Conservation (phyloP, 1,140 invertebrate species). For the Plodia interpunctella region DNA sequence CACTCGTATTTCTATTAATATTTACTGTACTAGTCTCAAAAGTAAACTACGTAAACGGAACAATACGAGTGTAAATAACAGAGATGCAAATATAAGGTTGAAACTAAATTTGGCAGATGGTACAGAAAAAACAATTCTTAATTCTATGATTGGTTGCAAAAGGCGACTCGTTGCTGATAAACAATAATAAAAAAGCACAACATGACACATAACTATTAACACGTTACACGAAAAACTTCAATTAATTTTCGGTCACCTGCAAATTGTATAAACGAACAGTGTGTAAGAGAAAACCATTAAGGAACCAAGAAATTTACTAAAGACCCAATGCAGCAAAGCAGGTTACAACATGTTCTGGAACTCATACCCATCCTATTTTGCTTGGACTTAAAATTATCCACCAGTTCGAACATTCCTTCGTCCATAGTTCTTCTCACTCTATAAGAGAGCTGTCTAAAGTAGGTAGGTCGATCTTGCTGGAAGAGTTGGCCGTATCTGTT, state of each 20-base stretch:
- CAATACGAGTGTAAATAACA: too few species aligned
- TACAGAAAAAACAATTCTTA: neutral
- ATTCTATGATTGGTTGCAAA: constrained; percentile 47
- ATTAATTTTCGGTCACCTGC: too few species aligned
- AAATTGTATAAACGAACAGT: too few species aligned
- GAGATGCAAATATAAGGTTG: neutral
- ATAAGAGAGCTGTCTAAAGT: constrained; percentile 51
- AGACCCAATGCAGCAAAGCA: too few species aligned
- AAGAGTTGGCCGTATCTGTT: constrained; percentile 40
- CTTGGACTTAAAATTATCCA: constrained; percentile 22
- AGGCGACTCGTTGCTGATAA: constrained; percentile 22
- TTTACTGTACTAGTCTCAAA: too few species aligned
- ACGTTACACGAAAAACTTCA: too few species aligned
- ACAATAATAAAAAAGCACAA: neutral
- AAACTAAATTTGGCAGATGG: neutral
- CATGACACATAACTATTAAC: neutral
- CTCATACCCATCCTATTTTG: constrained; percentile 35
- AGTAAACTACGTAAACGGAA: too few species aligned
- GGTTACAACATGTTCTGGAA: too few species aligned
- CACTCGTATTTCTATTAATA: neutral
- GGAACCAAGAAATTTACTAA: too few species aligned
- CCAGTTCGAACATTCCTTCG: constrained; percentile 40
- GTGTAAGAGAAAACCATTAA: too few species aligned
- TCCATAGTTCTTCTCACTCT: constrained; percentile 61
- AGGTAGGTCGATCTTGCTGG: constrained; percentile 50